A percentile compares a stretch with the other conserved stretches of the same genome.
Evolutionary conservation across 1,140 invertebrate species (phyloP).

Genomic region (Diuraphis noxia): DNA sequence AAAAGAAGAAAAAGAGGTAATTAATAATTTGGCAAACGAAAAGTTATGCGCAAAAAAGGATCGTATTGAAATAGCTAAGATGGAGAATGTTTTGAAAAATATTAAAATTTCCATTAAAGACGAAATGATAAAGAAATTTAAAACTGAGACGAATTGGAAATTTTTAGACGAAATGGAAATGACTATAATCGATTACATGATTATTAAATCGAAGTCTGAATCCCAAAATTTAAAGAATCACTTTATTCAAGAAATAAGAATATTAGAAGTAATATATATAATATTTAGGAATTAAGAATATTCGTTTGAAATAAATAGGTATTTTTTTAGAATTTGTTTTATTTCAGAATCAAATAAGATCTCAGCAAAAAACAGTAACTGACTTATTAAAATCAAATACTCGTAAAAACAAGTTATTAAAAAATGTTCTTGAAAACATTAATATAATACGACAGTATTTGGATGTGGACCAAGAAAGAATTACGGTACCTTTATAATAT

Average conservation of each 20-base stretch:
- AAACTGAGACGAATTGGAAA: neutral
- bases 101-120: constrained; percentile 1
- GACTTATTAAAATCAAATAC: neutral
- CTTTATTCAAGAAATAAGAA: neutral
- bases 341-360: neutral
- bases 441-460: neutral
- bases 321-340: neutral
- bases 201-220: neutral
- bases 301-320: neutral
- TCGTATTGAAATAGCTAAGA: neutral
- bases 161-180: constrained; percentile 31
- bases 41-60: neutral
- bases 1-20: constrained; percentile 5
- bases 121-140: neutral
- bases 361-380: neutral
- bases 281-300: neutral
- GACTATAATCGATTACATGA: constrained; percentile 22
- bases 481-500: neutral
- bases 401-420: neutral
- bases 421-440: neutral
- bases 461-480: neutral
- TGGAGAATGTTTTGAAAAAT: neutral
- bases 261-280: constrained; percentile 8
- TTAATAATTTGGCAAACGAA: neutral
- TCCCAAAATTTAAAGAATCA: neutral